Conservation (phyloP, 2,888 invertebrate genomes). For the Calameuta idolon region DNA sequence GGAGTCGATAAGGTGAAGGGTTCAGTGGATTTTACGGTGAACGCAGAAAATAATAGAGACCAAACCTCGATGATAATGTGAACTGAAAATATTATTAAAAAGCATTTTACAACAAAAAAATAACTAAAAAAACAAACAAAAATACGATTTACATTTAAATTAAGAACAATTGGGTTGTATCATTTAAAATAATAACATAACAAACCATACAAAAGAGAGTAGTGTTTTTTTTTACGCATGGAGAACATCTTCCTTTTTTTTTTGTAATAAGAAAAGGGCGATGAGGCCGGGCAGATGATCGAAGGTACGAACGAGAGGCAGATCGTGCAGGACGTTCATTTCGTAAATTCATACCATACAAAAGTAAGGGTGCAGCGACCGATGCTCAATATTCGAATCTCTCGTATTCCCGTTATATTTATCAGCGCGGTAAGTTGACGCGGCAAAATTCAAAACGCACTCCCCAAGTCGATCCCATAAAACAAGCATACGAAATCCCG, state of each 20-base stretch:
- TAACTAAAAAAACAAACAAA: slow-evolving; percentile 68
- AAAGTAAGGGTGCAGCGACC: not conserved
- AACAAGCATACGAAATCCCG: not conserved
- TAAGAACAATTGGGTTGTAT: slow-evolving; percentile 67
- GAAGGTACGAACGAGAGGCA: not conserved
- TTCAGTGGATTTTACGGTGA: not conserved
- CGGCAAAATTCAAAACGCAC: not conserved
- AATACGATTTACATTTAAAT: slow-evolving; percentile 68
- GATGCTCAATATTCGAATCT: not conserved
- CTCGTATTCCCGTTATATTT: not conserved
- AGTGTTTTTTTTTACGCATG: not conserved
- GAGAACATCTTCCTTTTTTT: not conserved
- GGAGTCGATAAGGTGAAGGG: not conserved
- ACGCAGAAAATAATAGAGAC: slow-evolving; percentile 39
- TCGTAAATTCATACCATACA: not conserved
- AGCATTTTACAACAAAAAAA: slow-evolving; percentile 68
- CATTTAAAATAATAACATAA: slow-evolving; percentile 66
- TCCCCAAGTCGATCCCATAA: not conserved
- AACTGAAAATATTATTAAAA: slow-evolving; percentile 69
- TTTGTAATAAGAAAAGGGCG: not conserved
- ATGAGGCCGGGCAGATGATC: not conserved
- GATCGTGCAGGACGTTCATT: not conserved
- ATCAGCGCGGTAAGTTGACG: not conserved
- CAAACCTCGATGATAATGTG: slow-evolving; percentile 60
- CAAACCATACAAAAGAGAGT: slow-evolving; percentile 64